A percentile compares a stretch with the other conserved stretches of the same genome.
Evolutionary conservation across 2,888 invertebrate genomes (phyloP).

Genomic region (Ophion slaviceki): DNA sequence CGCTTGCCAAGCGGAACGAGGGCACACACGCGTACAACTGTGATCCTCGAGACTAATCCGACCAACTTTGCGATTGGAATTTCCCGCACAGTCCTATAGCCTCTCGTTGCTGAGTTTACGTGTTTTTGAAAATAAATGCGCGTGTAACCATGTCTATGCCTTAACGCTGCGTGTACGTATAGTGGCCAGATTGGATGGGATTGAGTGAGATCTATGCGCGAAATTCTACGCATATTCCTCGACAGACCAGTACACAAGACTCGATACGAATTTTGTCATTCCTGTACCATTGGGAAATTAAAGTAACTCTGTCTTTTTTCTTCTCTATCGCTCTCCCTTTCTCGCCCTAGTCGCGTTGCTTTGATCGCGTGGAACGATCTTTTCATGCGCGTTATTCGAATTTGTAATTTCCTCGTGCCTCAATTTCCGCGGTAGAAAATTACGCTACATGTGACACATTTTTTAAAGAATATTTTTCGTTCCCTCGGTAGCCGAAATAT

Average conservation of each 20-base stretch:
- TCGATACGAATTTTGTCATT: conserved; percentile 75
- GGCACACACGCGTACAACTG: conserved; percentile 51
- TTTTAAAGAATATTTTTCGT: not conserved
- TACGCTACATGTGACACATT: conserved; percentile 11
- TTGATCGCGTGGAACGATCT: conserved; percentile 51
- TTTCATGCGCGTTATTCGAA: conserved; percentile 12
- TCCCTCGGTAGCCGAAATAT: conserved; percentile 10
- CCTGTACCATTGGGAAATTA: conserved; percentile 77
- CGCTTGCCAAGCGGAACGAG: conserved; percentile 13
- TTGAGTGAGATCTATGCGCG: conserved; percentile 4
- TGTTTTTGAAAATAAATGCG: conserved; percentile 58
- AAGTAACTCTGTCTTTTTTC: conserved; percentile 67
- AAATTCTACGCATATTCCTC: conserved; percentile 32
- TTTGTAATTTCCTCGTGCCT: conserved; percentile 30
- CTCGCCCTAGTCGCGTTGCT: conserved; percentile 62
- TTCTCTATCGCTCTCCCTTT: conserved; percentile 34
- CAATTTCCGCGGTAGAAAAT: conserved; percentile 33
- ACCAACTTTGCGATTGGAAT: conserved; percentile 69
- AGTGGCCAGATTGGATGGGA: conserved; percentile 25
- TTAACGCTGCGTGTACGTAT: not conserved
- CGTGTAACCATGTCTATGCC: not conserved
- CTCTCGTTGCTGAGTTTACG: conserved; percentile 18
- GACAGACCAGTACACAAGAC: conserved; percentile 56
- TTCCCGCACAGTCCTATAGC: conserved; percentile 58
- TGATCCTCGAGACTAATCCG: conserved; percentile 67